Conservation (phyloP, 2,113 vertebrate species). For the Myxocyprinus asiaticus region DNA sequence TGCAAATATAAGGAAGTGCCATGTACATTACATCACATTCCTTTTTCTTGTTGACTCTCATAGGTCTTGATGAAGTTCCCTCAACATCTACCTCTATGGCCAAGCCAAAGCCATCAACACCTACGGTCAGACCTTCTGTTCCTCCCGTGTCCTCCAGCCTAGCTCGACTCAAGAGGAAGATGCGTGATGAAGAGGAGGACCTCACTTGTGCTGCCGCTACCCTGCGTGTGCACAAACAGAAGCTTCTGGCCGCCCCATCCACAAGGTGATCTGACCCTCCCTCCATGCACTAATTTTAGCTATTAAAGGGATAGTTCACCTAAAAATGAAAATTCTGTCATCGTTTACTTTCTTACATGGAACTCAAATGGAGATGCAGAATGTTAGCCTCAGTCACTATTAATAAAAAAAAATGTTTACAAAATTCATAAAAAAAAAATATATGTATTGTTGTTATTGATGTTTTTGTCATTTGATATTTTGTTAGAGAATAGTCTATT, state of each 20-base stretch:
- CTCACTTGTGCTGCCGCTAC: slow-evolving; percentile 89
- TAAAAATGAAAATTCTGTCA: no score
- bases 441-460: no score
- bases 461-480: no score
- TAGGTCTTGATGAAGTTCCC: slow-evolving; percentile 68
- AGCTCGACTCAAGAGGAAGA: slow-evolving; percentile 19
- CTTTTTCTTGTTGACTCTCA: background rate
- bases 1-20: no score
- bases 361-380: no score
- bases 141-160: background rate
- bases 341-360: no score
- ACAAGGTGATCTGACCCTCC: slow-evolving; percentile 68
- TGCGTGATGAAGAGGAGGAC: slow-evolving; percentile 78
- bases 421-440: no score
- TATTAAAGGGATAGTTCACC: no score
- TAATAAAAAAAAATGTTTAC: no score
- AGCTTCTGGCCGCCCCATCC: slow-evolving; percentile 18
- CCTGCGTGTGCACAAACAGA: slow-evolving; percentile 65
- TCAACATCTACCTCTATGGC: slow-evolving; percentile 60
- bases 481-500: no score
- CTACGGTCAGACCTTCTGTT: slow-evolving; percentile 6
- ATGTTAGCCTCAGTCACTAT: no score
- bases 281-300: background rate
- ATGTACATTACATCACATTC: background rate
- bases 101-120: slow-evolving; percentile 27